These are phyloP conservation scores for Lepidochrysops patricia DNA, from an alignment of 2,888 invertebrate species.

Conservation along the genomic window DNA sequence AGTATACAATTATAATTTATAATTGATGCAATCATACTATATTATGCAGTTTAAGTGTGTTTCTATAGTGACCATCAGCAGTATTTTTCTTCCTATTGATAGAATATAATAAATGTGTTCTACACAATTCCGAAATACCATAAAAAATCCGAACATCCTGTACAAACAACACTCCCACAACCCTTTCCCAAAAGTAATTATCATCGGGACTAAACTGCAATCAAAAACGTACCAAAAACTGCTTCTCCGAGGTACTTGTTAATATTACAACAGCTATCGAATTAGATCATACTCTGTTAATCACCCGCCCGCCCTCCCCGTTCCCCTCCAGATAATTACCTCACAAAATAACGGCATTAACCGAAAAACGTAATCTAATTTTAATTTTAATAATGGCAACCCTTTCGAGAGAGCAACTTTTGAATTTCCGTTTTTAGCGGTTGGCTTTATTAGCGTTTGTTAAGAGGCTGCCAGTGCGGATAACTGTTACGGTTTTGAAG, in stretches of 20 bases:
- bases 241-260: conserved; percentile 56
- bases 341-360: conserved; percentile 50
- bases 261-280: conserved; percentile 65
- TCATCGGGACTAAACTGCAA: conserved; percentile 65
- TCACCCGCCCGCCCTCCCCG: conserved; percentile 31
- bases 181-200: conserved; percentile 71
- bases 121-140: not conserved
- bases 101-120: too few species aligned
- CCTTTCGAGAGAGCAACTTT: conserved; percentile 41
- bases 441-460: conserved; percentile 31
- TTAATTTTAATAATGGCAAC: conserved; percentile 63
- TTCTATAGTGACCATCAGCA: too few species aligned
- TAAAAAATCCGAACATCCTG: conserved; percentile 28
- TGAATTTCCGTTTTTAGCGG: conserved; percentile 39
- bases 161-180: conserved; percentile 36
- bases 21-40: too few species aligned
- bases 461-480: conserved; percentile 25
- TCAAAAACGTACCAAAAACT: conserved; percentile 69
- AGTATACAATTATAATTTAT: too few species aligned
- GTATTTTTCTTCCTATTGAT: too few species aligned
- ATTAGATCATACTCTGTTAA: conserved; percentile 49
- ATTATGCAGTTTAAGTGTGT: too few species aligned
- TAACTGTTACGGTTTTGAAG: conserved; percentile 15
- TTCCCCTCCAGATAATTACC: conserved; percentile 52
- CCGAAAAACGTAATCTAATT: conserved; percentile 65